Base-by-base conservation (phyloP, 2,888 invertebrate genomes). In the Phyllotreta cruciferae region DNA sequence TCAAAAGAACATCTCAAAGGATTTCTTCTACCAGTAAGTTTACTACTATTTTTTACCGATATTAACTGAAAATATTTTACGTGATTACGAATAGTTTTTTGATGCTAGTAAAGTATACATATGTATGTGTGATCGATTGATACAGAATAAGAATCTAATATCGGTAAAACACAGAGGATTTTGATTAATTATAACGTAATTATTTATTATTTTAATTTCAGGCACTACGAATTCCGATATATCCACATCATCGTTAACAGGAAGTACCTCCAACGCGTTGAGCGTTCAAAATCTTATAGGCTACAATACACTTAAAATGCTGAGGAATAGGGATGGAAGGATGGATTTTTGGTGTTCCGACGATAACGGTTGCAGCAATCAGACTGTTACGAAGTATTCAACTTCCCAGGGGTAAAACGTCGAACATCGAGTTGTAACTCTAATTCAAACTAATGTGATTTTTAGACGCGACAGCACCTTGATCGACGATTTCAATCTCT, bases 251-350 rank as follows among this genome's bases (percentile, higher is more conserved):
- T 85, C 85, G 7, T 85, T 70, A 11, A 66, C 70, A 0, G 83
- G 85, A 8, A 85, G 84, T 66, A 83, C 83, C 1, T 74, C 74
- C 45, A 77, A 81, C 6, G 86, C 85, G 67, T 84, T 91, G 10
- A 90, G 90, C 72, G 88, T 90, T 71, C 86, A 90, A 79, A 91
- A 92, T 77, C 86, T 91, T 75, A 86, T 89, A 55, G 92, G 92
- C 53, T 92, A 91, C 75, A 89, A 89, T 1, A 90, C 89, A 13
- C 78, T 92, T 55, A 87, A 90, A 73, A 87, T 86, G 34, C 78
- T 92, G 38, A 87, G 91, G 64, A 66, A 71, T 41, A 69, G 71
- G 41, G 73, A 73, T 36, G 68, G 66, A 1, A 49, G 71, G 6
- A 73, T 71, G 10, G 69, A 68, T 10, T 66, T 56, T 38, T 65